Evolutionary conservation across 2,888 invertebrate genomes (phyloP), one percentile per base, ranked within the genome.

Genomic region (Leptinotarsa peninsularis): DNA sequence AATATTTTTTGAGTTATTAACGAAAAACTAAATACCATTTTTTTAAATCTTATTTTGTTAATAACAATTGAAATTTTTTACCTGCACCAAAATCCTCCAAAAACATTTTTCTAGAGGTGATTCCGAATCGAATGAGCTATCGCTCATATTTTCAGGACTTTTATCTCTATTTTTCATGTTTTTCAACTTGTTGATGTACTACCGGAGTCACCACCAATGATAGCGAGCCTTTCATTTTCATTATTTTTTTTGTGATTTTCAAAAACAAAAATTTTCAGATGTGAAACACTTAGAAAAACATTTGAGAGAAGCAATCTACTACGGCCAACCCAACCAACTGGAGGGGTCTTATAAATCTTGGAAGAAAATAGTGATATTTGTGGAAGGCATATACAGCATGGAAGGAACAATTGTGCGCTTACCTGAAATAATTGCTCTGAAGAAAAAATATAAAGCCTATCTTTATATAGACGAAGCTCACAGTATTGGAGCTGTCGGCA

Each of bases 391-490:
- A 80, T 98, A 97, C 89, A 98, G 97, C 87, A 99, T 99, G 99
- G 99, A 99, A 89, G 99, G 99, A 0, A 97, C 98, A 0, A 93
- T 99, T 77, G 96, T 94, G 67, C 93, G 95, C 82, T 91, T 99
- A 84, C 95, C 95, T 0, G 95, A 95, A 85, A 91, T 99, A 72
- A 91, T 99, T 82, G 93, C 92, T 27, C 90, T 99, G 70, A 99
- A 99, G 90, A 95, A 94, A 87, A 97, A 95, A 87, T 98, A 98
- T 89, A 96, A 97, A 87, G 96, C 98, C 43, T 97, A 97, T 88
- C 90, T 99, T 81, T 99, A 98, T 90, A 90, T 99, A 85, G 99
- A 99, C 89, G 99, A 99, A 90, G 99, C 99, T 66, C 99, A 99
- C 90, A 97, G 97, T 85, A 93, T 98, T 76, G 99, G 99, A 72